These are phyloP conservation scores for Camponotus floridanus DNA, from an alignment of 1,140 invertebrate species.

Conservation along the genomic window DNA sequence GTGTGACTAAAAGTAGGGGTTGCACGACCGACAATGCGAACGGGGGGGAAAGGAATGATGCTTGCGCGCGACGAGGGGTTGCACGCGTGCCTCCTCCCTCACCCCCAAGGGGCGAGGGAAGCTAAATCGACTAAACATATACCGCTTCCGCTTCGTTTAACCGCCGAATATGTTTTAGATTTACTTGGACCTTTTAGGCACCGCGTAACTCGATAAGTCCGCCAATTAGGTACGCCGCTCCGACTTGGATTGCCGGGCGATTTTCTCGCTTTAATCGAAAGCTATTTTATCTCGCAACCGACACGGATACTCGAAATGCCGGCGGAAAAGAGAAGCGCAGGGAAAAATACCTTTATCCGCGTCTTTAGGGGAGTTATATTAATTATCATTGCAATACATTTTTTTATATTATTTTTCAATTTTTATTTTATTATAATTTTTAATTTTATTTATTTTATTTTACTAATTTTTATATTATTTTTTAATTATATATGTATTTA, in stretches of 20 bases:
- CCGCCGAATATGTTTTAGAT: constrained; percentile 83
- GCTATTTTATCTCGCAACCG: background rate
- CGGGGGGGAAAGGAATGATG: constrained; percentile 61
- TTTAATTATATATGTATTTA: background rate
- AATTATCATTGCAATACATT: background rate
- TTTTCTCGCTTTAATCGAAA: constrained; percentile 48
- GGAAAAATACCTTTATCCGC: too few relatives aligned
- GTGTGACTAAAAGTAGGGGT: constrained; percentile 77
- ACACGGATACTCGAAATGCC: background rate
- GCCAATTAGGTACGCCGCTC: constrained; percentile 71
- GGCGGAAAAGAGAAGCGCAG: too few relatives aligned
- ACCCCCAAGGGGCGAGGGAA: constrained; percentile 38
- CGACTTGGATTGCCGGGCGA: constrained; percentile 37
- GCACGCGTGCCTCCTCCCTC: constrained; percentile 62
- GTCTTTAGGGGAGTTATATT: too few relatives aligned
- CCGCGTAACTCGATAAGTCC: constrained; percentile 70
- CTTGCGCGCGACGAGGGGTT: constrained; percentile 64
- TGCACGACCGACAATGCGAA: constrained; percentile 49
- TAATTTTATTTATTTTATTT: too few relatives aligned
- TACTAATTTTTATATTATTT: background rate
- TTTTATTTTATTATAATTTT: too few relatives aligned
- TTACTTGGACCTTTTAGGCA: constrained; percentile 74
- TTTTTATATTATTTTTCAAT: too few relatives aligned
- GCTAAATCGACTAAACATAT: constrained; percentile 84
- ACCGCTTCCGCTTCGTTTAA: constrained; percentile 83